Conservation (phyloP, 2,888 invertebrate species). For the Drosophila cracens region DNA sequence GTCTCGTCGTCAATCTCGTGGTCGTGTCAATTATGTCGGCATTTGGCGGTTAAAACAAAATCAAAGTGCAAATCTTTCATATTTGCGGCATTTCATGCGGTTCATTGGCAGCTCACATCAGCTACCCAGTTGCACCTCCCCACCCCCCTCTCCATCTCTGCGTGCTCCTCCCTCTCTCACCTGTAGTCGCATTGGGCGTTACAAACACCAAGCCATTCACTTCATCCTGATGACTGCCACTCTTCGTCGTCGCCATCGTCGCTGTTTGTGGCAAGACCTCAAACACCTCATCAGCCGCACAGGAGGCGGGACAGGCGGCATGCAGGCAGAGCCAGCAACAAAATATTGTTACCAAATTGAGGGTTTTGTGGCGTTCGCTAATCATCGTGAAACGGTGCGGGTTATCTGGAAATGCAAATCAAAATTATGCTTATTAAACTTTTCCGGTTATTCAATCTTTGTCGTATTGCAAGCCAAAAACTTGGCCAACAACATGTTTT, state of each 20-base stretch:
- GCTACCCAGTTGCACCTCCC: not conserved
- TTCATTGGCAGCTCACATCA: conserved; percentile 63
- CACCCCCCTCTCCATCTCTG: not conserved
- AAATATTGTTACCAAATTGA: conserved; percentile 80
- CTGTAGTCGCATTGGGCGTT: conserved; percentile 71
- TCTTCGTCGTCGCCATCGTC: conserved; percentile 29
- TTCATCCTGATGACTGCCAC: conserved; percentile 69
- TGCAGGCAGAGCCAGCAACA: conserved; percentile 52
- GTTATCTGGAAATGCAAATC: conserved; percentile 54
- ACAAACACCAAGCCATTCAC: conserved; percentile 61
- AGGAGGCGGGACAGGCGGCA: conserved; percentile 38
- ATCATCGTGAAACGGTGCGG: conserved; percentile 70
- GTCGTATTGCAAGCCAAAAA: conserved; percentile 33
- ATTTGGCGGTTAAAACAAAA: conserved; percentile 70
- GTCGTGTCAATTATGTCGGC: conserved; percentile 75
- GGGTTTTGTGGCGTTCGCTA: conserved; percentile 82
- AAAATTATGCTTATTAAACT: conserved; percentile 56
- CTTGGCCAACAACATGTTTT: conserved; percentile 37
- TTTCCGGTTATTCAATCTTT: conserved; percentile 55
- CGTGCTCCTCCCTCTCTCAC: conserved; percentile 46
- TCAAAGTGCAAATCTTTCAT: conserved; percentile 79
- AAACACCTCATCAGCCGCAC: conserved; percentile 56
- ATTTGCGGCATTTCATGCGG: conserved; percentile 64
- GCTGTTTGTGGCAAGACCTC: conserved; percentile 67
- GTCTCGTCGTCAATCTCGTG: conserved; percentile 34